A percentile compares a stretch with the other conserved stretches of the same genome.
Evolutionary conservation across 2,113 vertebrate genomes (phyloP).

Genomic region (Campylomormyrus tamandua): DNA sequence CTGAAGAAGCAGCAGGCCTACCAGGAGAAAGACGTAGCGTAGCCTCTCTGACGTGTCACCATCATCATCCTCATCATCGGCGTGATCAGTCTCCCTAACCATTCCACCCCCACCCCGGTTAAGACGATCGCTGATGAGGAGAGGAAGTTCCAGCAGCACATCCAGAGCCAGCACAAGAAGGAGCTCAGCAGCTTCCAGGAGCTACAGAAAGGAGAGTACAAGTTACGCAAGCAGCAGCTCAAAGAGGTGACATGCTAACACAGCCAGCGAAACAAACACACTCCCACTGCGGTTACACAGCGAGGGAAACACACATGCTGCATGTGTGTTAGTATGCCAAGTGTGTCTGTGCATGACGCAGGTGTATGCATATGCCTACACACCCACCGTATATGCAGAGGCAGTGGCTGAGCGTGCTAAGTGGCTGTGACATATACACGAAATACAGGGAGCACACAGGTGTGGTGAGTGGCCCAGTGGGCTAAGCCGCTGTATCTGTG

Average conservation of each 20-base stretch:
- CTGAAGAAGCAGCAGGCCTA: slow-evolving; percentile 91
- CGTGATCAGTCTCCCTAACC: background rate
- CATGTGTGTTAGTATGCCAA: too few relatives aligned
- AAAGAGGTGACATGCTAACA: slow-evolving; percentile 71
- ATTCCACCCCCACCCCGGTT: slow-evolving; percentile 44
- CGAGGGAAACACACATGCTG: too few relatives aligned
- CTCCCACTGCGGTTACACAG: too few relatives aligned
- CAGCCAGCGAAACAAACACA: too few relatives aligned
- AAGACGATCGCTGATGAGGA: slow-evolving; percentile 92
- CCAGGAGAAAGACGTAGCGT: slow-evolving; percentile 92
- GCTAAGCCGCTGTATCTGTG: too few relatives aligned
- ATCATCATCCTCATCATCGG: slow-evolving; percentile 32
- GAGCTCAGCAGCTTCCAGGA: slow-evolving; percentile 91
- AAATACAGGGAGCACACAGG: too few relatives aligned
- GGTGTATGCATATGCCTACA: too few relatives aligned
- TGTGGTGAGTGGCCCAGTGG: too few relatives aligned
- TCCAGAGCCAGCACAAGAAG: slow-evolving; percentile 95
- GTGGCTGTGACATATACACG: too few relatives aligned
- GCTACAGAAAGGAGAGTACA: slow-evolving; percentile 95
- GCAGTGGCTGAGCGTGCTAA: too few relatives aligned
- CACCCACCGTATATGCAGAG: too few relatives aligned
- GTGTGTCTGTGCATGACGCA: too few relatives aligned
- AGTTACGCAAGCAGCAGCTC: slow-evolving; percentile 91
- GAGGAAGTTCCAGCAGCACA: slow-evolving; percentile 97
- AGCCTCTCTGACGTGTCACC: slow-evolving; percentile 30